Evolutionary conservation across 2,797 vertebrate species (phyloP), one percentile per base, ranked within the genome.

Genomic region (Rallus crepitans): DNA sequence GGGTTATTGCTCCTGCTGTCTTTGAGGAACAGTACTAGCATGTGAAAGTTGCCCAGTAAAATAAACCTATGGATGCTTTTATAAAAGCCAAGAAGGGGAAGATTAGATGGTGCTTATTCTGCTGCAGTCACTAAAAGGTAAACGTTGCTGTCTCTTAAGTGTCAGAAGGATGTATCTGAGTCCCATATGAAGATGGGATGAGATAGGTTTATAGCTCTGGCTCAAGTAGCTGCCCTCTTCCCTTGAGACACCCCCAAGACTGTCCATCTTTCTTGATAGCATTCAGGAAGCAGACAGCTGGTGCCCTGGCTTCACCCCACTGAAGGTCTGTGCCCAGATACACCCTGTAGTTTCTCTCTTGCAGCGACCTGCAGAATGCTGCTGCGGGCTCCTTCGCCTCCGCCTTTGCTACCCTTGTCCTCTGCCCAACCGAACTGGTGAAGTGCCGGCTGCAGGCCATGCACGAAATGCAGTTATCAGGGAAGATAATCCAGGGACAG

Each of bases 371-470:
- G 82, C 99, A 99, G 97, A 99, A 99, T 9, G 99, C 99, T 7
- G 98, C 98, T 2, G 99, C 99, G 0, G 99, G 99, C 27, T 99
- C 99, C 11, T 98, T 99, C 0, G 99, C 99, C 5, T 99, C 99
- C 25, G 98, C 99, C 84, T 99, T 99, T 94, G 99, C 99, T 35
- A 98, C 99, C 2, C 96, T 99, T 16, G 99, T 99, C 11, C 98
- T 99, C 27, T 99, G 99, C 87, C 99, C 99, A 82, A 99, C 99
- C 0, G 99, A 99, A 96, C 98, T 99, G 7, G 99, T 99, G 72
- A 99, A 99, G 97, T 99, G 99, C 96, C 98, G 99, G 17, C 98
- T 99, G 56, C 99, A 99, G 97, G 98, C 99, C 91, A 99, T 99
- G 99, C 98, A 98, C 4, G 99, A 99, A 94, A 99, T 99, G 99